Evolutionary conservation across 2,888 invertebrate genomes (phyloP).

Genomic region (Panopea generosa): DNA sequence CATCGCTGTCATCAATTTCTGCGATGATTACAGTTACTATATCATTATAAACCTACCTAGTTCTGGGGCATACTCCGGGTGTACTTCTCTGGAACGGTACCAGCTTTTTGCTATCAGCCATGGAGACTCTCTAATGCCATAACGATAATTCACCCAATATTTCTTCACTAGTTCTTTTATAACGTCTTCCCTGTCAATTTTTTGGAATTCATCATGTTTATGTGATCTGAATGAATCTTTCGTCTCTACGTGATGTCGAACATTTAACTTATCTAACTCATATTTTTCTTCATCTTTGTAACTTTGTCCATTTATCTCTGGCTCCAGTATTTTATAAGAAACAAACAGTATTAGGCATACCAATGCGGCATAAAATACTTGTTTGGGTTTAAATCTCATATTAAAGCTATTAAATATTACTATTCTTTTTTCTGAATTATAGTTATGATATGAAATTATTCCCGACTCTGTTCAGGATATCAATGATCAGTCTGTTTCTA

Average conservation of each 20-base stretch:
- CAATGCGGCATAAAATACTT: background rate
- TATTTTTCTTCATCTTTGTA: constrained; percentile 27
- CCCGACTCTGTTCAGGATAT: no score
- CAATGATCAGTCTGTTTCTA: no score
- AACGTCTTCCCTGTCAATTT: constrained; percentile 41
- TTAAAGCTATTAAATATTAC: background rate
- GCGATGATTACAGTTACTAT: no score
- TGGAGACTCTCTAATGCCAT: constrained; percentile 64
- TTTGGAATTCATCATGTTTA: constrained; percentile 8
- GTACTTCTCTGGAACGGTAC: constrained; percentile 79
- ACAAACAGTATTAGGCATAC: constrained; percentile 57
- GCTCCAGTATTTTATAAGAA: constrained; percentile 71
- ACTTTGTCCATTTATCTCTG: constrained; percentile 55
- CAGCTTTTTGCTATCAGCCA: constrained; percentile 82
- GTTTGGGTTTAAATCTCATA: background rate
- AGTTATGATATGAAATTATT: no score
- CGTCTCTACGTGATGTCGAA: constrained; percentile 26
- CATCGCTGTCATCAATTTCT: no score
- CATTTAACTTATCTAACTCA: constrained; percentile 19
- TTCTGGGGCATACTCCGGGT: constrained; percentile 78
- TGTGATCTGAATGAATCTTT: constrained; percentile 22
- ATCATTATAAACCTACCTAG: constrained; percentile 65
- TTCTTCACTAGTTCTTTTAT: constrained; percentile 64
- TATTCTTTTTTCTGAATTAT: no score
- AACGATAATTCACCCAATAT: constrained; percentile 60